A percentile compares a stretch with the other conserved stretches of the same genome.
These are phyloP conservation scores for Nomada fucata DNA, from an alignment of 2,888 invertebrate genomes.

Conservation along the genomic window DNA sequence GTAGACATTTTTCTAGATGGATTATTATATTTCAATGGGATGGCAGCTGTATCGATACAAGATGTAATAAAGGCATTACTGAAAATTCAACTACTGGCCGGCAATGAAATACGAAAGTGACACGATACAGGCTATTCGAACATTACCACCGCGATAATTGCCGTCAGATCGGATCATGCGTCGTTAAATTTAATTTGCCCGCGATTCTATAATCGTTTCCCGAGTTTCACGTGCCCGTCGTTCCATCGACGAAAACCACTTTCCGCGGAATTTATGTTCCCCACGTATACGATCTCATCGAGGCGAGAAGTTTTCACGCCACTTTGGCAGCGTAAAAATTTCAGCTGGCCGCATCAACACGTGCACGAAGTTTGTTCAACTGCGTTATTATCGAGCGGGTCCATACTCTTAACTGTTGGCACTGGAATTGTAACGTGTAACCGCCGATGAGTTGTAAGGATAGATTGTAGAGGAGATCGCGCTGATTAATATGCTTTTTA, in stretches of 20 bases:
- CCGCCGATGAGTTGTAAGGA: no score
- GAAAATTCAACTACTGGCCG: constrained; percentile 4
- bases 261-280: constrained; percentile 27
- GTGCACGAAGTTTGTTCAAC: not conserved
- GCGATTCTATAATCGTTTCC: constrained; percentile 23
- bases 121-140: not conserved
- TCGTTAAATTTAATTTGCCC: constrained; percentile 23
- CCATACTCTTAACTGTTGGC: no score
- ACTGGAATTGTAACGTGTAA: not conserved
- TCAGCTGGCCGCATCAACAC: constrained; percentile 1
- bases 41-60: no score
- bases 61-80: not conserved
- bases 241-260: constrained; percentile 18
- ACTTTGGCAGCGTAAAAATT: constrained; percentile 28
- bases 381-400: not conserved
- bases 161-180: constrained; percentile 12
- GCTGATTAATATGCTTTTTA: no score
- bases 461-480: no score
- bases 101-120: constrained; percentile 17
- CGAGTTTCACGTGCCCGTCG: constrained; percentile 27
- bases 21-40: no score
- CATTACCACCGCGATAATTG: constrained; percentile 7
- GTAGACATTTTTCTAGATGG: no score
- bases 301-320: not conserved
- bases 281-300: not conserved